Percentiles rank a stretch among this genome's conserved stretches.
Evolutionary conservation across 2,888 invertebrate genomes (phyloP).

Genomic region (Nysson spinosus): DNA sequence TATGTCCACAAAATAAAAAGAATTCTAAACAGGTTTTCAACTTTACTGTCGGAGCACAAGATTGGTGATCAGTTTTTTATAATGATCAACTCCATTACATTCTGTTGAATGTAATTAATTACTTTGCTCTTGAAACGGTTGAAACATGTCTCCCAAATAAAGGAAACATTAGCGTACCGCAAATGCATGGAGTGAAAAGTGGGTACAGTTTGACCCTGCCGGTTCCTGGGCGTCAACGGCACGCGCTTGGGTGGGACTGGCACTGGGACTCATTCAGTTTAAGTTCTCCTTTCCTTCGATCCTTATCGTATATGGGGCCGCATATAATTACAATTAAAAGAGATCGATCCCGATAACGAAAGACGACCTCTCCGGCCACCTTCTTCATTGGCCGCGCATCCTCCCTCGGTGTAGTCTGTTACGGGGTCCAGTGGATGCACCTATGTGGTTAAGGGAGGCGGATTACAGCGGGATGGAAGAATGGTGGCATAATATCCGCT

Average conservation of each 20-base stretch:
- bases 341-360: conserved; percentile 72
- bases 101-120: no score
- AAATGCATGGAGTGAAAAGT: no score
- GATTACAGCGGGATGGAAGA: conserved; percentile 59
- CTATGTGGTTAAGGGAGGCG: no score
- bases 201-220: conserved; percentile 46
- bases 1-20: no score
- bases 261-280: conserved; percentile 44
- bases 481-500: conserved; percentile 76
- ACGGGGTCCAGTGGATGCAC: no score
- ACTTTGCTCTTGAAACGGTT: no score
- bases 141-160: no score
- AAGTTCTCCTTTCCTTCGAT: conserved; percentile 44
- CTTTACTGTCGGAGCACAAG: no score
- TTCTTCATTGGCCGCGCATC: conserved; percentile 20
- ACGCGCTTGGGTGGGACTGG: conserved; percentile 74
- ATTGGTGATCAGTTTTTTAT: no score
- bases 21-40: no score
- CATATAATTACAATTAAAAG: conserved; percentile 77
- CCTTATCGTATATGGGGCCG: conserved; percentile 66
- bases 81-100: no score
- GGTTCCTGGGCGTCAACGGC: conserved; percentile 74
- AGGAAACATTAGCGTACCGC: no score
- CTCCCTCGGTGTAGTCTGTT: conserved; percentile 52
- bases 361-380: conserved; percentile 40